A percentile compares a stretch with the other conserved stretches of the same genome.
Conservation (phyloP, 1,140 invertebrate species). For the Drosophila lowei region DNA sequence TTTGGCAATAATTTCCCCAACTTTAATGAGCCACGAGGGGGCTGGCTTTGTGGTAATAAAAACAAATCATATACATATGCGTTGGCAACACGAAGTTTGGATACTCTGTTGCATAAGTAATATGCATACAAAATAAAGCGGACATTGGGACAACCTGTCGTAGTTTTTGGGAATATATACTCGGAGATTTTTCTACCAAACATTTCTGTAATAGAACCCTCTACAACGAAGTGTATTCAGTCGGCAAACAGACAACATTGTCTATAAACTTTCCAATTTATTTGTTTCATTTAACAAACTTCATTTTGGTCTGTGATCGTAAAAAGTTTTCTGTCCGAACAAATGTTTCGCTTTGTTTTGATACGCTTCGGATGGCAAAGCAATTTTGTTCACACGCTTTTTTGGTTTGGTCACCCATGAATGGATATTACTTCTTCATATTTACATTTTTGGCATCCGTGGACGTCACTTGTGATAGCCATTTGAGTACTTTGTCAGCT, state of each 20-base stretch:
- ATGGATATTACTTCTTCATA: constrained; percentile 44
- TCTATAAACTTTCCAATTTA: constrained; percentile 48
- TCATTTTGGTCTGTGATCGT: constrained; percentile 17
- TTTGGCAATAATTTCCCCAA: constrained; percentile 49
- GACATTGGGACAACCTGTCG: no score
- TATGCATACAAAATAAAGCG: background rate
- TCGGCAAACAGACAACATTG: background rate
- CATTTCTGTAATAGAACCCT: no score
- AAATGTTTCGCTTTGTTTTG: constrained; percentile 63
- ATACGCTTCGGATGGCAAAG: constrained; percentile 40
- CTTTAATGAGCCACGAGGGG: constrained; percentile 52
- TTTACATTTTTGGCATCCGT: constrained; percentile 40
- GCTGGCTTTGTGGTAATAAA: constrained; percentile 30
- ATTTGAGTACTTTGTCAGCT: constrained; percentile 32
- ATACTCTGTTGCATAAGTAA: background rate
- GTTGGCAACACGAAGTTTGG: no score
- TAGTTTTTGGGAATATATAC: no score
- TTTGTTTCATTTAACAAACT: constrained; percentile 11
- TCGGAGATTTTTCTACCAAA: no score
- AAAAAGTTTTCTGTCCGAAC: constrained; percentile 34
- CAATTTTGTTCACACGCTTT: constrained; percentile 65
- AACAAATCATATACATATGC: constrained; percentile 6
- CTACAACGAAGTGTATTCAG: background rate
- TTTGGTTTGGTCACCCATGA: constrained; percentile 40
- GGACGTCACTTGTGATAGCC: constrained; percentile 50